Base-by-base conservation (phyloP, 2,113 vertebrate species). In the Vulpes lagopus region DNA sequence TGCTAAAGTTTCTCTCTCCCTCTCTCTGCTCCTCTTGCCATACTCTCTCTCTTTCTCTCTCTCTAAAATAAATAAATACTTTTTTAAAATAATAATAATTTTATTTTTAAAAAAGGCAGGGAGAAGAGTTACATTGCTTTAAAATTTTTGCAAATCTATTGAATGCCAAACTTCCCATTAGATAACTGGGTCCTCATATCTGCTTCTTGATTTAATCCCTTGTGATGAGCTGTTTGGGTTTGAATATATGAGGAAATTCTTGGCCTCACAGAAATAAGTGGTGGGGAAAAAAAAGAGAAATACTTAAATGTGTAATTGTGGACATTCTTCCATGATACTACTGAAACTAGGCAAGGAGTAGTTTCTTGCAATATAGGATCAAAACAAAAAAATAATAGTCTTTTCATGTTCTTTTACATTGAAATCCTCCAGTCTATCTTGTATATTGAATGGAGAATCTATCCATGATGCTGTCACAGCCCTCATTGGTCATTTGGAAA, bases 401-500 rank as follows among this genome's bases (percentile, higher is more conserved):
- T 93, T 49, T 96, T 91, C 25, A 27, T 22, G n/a, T 11, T 80
- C 67, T 90, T 53, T 74, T 49, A 35, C 49, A 57, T 32, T 80
- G 89, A 92, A 85, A 80, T 43, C 35, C 71, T 69, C 62, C 5
- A 25, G 17, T 60, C 53, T n/a, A 20, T 23, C 76, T 57, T 60
- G 32, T n/a, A 51, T 1, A 69, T 79, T 53, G 51, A 89, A 79
- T 19, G 80, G 22, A 74, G 32, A 49, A 49, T 51, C 55, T 92
- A 69, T 43, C 62, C 79, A 49, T 69, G 81, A 81, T 64, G 89
- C 3, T 43, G 51, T 62, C 79, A 80, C 30, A 87, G 14, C 9
- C 78, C n/a, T 35, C 62, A 25, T 3, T 51, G 84, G 81, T 76
- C 90, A 90, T 62, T 94, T 95, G 51, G 84, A 90, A 96, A 97